These are phyloP conservation scores for Eutrigla gurnardus DNA, from an alignment of 2,797 vertebrate species.

Conservation along the genomic window DNA sequence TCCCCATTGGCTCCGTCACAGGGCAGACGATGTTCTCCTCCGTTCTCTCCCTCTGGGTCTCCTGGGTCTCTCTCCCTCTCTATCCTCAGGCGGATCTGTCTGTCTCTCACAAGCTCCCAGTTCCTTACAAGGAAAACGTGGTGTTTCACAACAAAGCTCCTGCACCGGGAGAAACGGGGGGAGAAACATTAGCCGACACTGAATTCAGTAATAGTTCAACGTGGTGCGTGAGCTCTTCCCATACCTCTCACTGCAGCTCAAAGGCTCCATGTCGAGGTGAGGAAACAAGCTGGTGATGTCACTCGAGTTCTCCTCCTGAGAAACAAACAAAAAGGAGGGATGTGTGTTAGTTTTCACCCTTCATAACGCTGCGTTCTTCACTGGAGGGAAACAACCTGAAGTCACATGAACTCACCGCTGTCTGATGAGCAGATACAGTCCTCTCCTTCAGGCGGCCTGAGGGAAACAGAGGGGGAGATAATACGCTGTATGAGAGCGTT, in stretches of 20 bases:
- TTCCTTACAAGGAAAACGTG: conserved; percentile 95
- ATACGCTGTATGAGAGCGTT: conserved; percentile 6
- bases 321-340: conserved; percentile 8
- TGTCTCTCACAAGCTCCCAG: conserved; percentile 93
- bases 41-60: conserved; percentile 69
- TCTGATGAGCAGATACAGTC: conserved; percentile 80
- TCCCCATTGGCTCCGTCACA: conserved; percentile 88
- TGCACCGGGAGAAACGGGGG: conserved; percentile 63
- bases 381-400: not conserved
- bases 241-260: conserved; percentile 95
- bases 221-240: conserved; percentile 21
- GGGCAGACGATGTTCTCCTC: conserved; percentile 72
- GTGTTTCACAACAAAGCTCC: conserved; percentile 95
- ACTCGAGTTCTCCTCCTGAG: conserved; percentile 86
- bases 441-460: conserved; percentile 93
- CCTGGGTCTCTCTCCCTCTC: conserved; percentile 66
- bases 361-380: not conserved
- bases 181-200: conserved; percentile 40
- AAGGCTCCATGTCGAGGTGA: conserved; percentile 94
- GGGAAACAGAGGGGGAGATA: conserved; percentile 12
- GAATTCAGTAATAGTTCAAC: conserved; percentile 26
- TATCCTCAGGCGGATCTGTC: conserved; percentile 84
- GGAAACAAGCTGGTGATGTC: conserved; percentile 88
- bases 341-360: not conserved
- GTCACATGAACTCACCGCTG: conserved; percentile 56